phyloP scores from a whole-genome alignment of 2,113 vertebrate genomes.

The Cranoglanis bouderius region DNA sequence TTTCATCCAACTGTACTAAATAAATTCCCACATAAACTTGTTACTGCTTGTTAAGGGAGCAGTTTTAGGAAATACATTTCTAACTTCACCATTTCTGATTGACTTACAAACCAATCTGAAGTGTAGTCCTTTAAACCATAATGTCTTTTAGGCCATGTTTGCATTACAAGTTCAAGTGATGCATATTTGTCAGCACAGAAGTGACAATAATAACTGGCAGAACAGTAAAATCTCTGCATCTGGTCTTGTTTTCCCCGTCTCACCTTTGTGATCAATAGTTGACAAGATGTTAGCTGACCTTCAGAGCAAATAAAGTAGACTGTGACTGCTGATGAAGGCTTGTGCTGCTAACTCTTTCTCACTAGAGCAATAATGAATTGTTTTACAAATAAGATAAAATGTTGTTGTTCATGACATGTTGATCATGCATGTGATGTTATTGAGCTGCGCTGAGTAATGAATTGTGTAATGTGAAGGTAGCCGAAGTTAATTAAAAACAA shows the following conservation, averaged over 20 bases:
- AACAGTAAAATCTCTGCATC: background rate
- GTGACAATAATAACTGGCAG: background rate
- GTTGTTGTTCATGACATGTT: background rate
- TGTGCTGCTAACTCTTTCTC: background rate
- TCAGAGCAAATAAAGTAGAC: background rate
- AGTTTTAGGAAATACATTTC: background rate
- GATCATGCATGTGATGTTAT: background rate
- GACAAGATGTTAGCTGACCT: background rate
- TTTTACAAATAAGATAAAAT: background rate
- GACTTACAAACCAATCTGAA: background rate
- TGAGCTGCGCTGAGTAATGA: background rate
- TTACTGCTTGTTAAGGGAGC: background rate
- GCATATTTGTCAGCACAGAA: background rate
- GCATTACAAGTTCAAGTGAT: background rate
- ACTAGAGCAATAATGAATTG: background rate
- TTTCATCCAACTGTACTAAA: background rate
- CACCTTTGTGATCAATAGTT: background rate
- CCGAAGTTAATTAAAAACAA: background rate
- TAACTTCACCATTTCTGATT: background rate
- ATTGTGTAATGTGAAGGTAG: background rate
- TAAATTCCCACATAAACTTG: background rate
- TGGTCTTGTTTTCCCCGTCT: background rate
- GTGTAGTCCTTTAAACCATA: background rate
- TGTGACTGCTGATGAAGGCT: background rate
- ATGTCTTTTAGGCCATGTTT: background rate